Evolutionary conservation across 2,888 invertebrate genomes (phyloP), one percentile per base, ranked within the genome.

Genomic region (Melieria picta): DNA sequence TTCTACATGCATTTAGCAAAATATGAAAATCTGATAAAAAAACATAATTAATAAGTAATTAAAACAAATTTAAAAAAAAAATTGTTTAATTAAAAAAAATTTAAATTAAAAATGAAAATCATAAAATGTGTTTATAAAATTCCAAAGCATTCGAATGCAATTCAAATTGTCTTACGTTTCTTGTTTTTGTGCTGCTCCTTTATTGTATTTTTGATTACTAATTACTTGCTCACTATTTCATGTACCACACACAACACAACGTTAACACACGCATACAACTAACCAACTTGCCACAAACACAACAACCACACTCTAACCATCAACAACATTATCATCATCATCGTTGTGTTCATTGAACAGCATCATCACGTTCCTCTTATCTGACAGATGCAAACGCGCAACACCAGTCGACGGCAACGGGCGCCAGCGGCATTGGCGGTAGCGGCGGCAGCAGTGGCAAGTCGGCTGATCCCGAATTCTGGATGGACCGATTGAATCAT

Each of bases 401-500:
- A 75, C 76, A 61, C 66, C 64, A 72, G 61, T 68, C 69, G 71
- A 62, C 73, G 11, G 30, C 30, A 30, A 65, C 74, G 46, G 64
- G 57, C 30, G 67, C 69, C 42, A 73, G 71, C 50, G 66, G 77
- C 72, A 72, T 71, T 60, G 69, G 43, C 63, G 56, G 30, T 16
- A 55, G 72, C 16, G 70, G 75, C n/a, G 58, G 62, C 61, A 56
- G 64, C 68, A 48, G 73, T 71, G 72, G 71, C 10, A 76, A 61
- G 10, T 48, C 67, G 56, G 73, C 78, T 56, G 83, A 86, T 78
- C 83, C 87, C 4, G 87, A 87, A 30, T 85, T 83, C 72, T 87
- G 87, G 86, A 85, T 87, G 86, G 86, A 86, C 71, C 83, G 84
- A 45, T 77, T 87, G 46, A 83, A 86, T 74, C 80, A 81, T 62